Base-by-base conservation (phyloP, 2,888 invertebrate genomes). In the Lithophane semibrunnea region DNA sequence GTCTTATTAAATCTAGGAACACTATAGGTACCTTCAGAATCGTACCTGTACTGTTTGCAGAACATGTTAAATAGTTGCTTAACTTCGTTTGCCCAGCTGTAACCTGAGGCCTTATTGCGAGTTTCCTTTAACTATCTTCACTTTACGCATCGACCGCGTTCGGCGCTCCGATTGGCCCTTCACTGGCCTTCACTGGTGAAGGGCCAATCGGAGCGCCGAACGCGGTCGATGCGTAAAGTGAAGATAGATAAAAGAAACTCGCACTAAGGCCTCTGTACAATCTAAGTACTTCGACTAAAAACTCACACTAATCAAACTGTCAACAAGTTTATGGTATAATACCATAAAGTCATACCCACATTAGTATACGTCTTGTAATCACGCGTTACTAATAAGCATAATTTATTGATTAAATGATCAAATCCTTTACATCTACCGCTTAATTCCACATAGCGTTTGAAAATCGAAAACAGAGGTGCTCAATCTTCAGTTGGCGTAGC, bases 381-480 rank as follows among this genome's bases (percentile, higher is more conserved):
- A 49, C 29, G 29, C 47, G 47, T 79, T 79, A 68, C 24, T 84
- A 73, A 69, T 77, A 83, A 65, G 63, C 24, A 83, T 80, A 58
- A 79, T 79, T 79, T 21, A 65, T 84, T 79, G 84, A 84, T 73
- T 73, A 56, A 69, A 73, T 56, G 42, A 72, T 69, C 58, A 66
- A 71, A 79, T 72, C 72, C 79, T 63, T 71, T 71, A 58, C n/a
- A 52, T 71, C 29, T 71, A 52, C 68, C 64, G 78, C 83, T 83
- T 77, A 69, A 29, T 77, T 77, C 29, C 37, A 52, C 13, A 65
- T 5, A 81, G 49, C 58, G 37, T 29, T 77, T 77, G 44, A 47
- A 68, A 69, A 70, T 70, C 47, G n/a, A 72, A 72, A 29, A 10
- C 54, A 81, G 80, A 44, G 80, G 44, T 64, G 1, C 18, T 72